Conservation (phyloP, 2,113 vertebrate species). For the Salvator merianae region DNA sequence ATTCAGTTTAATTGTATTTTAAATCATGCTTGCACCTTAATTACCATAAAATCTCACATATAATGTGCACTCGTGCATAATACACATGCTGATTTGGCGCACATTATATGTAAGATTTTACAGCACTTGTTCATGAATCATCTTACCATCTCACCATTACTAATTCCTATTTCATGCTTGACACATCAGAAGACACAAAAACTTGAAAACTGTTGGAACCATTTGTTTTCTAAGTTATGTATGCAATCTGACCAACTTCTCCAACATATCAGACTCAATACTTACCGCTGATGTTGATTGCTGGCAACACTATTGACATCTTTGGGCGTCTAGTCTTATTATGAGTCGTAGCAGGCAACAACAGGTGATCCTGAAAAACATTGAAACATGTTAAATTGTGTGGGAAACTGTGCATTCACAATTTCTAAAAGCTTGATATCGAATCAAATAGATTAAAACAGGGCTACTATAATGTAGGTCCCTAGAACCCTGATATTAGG, state of each 20-base stretch:
- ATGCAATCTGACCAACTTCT: background rate
- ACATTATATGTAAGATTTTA: too few species aligned
- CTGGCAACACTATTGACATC: constrained; percentile 94
- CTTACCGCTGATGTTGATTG: constrained; percentile 94
- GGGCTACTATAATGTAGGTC: too few species aligned
- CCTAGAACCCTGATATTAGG: too few species aligned
- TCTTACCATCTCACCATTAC: background rate
- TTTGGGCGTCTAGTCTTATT: constrained; percentile 96
- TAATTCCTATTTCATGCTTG: background rate
- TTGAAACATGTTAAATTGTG: constrained; percentile 49
- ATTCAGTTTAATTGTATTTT: too few species aligned
- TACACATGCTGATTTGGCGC: too few species aligned
- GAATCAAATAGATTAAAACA: background rate
- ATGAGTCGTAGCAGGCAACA: constrained; percentile 92
- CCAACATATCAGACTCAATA: constrained; percentile 32
- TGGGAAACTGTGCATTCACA: background rate
- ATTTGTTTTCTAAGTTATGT: background rate
- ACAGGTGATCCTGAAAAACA: constrained; percentile 90
- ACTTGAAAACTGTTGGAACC: background rate
- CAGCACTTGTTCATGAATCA: too few species aligned
- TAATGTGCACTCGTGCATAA: too few species aligned
- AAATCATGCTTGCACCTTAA: background rate
- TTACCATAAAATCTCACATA: too few species aligned
- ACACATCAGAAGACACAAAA: background rate
- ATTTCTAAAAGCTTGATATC: background rate